A percentile compares a stretch with the other conserved stretches of the same genome.
Conservation (phyloP, 2,888 invertebrate genomes). For the Ischnura elegans region DNA sequence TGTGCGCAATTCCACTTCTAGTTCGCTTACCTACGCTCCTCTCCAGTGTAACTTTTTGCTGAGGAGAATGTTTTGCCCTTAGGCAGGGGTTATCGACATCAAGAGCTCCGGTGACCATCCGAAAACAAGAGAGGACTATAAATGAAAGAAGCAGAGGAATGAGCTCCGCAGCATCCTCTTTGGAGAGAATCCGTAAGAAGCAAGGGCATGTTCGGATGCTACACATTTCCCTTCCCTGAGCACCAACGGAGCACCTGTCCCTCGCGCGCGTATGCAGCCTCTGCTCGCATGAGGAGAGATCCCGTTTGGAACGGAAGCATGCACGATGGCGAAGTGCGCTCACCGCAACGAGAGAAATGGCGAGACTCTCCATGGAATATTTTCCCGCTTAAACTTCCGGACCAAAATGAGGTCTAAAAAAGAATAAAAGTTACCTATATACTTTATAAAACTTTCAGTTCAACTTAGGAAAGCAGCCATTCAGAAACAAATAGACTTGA, state of each 20-base stretch:
- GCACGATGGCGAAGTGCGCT: background rate
- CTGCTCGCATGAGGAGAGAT: background rate
- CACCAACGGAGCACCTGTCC: background rate
- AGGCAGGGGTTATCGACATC: background rate
- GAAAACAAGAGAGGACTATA: background rate
- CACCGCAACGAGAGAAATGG: background rate
- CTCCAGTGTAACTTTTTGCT: background rate
- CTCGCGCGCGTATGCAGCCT: background rate
- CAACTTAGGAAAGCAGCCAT: too few relatives aligned
- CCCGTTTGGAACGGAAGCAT: background rate
- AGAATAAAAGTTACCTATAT: too few relatives aligned
- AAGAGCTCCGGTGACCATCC: background rate
- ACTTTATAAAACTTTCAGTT: too few relatives aligned
- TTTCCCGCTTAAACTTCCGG: background rate
- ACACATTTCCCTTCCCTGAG: background rate
- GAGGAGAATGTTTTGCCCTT: background rate
- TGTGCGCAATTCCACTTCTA: background rate
- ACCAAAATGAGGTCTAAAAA: background rate
- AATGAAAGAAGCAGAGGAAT: background rate
- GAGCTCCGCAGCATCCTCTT: background rate
- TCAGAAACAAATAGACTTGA: too few relatives aligned
- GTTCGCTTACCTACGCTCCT: background rate
- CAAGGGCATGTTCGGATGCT: background rate
- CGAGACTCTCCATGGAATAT: background rate
- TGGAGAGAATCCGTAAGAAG: background rate